Conservation (phyloP, 2,113 vertebrate genomes). For the Sakesphorus luctuosus region DNA sequence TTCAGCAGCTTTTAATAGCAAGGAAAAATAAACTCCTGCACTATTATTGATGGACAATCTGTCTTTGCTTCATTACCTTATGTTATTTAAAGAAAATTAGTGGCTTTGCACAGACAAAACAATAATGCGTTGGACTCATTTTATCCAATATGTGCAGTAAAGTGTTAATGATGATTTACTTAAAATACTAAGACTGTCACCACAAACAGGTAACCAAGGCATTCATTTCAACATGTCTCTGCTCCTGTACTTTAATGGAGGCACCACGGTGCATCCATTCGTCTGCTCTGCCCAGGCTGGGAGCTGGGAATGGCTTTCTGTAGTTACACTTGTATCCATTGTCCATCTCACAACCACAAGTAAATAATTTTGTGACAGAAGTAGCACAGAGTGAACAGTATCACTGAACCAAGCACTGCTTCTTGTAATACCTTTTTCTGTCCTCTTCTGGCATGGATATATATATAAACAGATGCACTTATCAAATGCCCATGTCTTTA, state of each 20-base stretch:
- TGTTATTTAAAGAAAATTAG: conserved; percentile 26
- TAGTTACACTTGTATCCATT: background rate
- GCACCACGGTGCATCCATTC: accelerated
- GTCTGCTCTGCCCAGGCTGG: background rate
- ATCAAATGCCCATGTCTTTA: background rate
- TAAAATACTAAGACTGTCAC: background rate
- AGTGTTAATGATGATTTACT: background rate
- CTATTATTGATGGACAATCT: background rate
- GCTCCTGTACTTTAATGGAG: background rate
- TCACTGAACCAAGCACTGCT: background rate
- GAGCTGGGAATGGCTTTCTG: background rate
- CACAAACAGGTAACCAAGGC: background rate
- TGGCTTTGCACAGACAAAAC: background rate
- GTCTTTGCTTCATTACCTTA: background rate
- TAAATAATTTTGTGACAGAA: background rate
- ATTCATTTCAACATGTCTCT: background rate
- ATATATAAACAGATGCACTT: background rate
- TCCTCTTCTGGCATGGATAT: background rate
- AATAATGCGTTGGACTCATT: background rate
- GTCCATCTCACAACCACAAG: accelerated
- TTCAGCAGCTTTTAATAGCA: conserved; percentile 33
- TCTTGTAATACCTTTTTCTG: background rate
- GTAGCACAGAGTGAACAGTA: background rate
- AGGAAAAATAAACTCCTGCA: conserved; percentile 26
- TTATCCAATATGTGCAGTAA: background rate